Evolutionary conservation across 2,888 invertebrate species (phyloP), one percentile per base, ranked within the genome.

Genomic region (Heterodera filipjevi): DNA sequence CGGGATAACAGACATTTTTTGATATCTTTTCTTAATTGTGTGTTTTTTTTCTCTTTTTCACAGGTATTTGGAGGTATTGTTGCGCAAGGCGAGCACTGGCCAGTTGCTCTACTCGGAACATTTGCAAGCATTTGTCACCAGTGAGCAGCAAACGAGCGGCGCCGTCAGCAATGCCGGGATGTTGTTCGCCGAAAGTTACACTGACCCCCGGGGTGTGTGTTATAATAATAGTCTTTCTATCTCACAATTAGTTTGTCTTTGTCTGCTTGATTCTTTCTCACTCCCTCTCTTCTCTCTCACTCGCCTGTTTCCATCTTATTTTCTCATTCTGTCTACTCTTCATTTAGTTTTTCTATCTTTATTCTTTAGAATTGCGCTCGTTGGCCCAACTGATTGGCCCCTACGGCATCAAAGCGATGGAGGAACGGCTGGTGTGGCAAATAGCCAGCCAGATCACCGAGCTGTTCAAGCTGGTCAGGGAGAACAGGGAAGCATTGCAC

Each of bases 371-470:
- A 89, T 91, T 99, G 74, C 92, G 96, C 83, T 94, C 98, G 0
- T 91, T 99, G 71, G 95, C 96, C 1, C 98, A 99, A 91, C 91
- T 99, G 44, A 95, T 99, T 83, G 98, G 99, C 0, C 98, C 99
- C 0, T 99, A 98, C 89, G 99, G 99, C 8, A 96, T 99, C 93
- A 98, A 97, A 89, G 93, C 95, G 87, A 90, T 99, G 77, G 95
- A 95, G 89, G 97, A 99, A 91, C 95, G 95, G 22, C 91, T 99
- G 22, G 96, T 97, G 95, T 96, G 96, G 95, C 97, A 98, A 89
- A 96, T 98, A 84, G 94, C 97, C 19, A 95, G 95, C 89, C 99
- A 99, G 91, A 96, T 99, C 19, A 94, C 95, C 86, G 99, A 99
- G 90, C 90, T 99, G 53, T 97, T 96, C 90, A 87, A 88, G 77